Percentiles rank a stretch among this genome's conserved stretches.
Conservation (phyloP, 2,797 vertebrate genomes). For the Enoplosus armatus region DNA sequence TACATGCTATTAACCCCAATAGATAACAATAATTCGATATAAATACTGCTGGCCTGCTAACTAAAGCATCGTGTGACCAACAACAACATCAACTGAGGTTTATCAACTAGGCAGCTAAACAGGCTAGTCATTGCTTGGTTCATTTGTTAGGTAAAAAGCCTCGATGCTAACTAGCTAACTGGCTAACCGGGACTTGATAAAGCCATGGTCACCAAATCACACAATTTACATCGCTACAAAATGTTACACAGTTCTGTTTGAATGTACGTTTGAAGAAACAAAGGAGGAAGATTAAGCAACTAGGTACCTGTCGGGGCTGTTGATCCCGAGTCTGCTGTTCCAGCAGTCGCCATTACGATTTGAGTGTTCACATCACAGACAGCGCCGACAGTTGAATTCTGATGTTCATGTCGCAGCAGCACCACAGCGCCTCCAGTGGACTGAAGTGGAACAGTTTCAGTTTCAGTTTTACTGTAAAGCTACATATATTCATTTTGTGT, state of each 20-base stretch:
- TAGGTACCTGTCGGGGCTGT: constrained; percentile 85
- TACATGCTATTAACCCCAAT: neutral
- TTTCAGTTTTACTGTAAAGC: neutral
- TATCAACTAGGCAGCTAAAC: constrained; percentile 24
- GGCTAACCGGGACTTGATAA: constrained; percentile 51
- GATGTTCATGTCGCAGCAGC: constrained; percentile 39
- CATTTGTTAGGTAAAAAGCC: constrained; percentile 58
- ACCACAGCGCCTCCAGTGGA: constrained; percentile 63
- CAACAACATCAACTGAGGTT: neutral
- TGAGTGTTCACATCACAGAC: constrained; percentile 65
- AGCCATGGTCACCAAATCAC: neutral
- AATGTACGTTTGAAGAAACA: neutral
- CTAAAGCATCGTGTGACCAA: neutral
- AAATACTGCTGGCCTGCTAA: fast-evolving
- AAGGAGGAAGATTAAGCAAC: neutral
- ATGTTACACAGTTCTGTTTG: neutral
- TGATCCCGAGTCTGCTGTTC: constrained; percentile 83
- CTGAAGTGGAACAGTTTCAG: neutral
- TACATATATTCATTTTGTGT: neutral
- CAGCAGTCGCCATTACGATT: constrained; percentile 89
- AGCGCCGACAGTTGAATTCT: constrained; percentile 41
- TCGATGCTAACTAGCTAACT: constrained; percentile 69
- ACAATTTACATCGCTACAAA: neutral
- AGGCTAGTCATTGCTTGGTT: constrained; percentile 30
- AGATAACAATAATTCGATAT: neutral